Conservation (phyloP, 2,113 vertebrate genomes). For the Maccullochella peelii region DNA sequence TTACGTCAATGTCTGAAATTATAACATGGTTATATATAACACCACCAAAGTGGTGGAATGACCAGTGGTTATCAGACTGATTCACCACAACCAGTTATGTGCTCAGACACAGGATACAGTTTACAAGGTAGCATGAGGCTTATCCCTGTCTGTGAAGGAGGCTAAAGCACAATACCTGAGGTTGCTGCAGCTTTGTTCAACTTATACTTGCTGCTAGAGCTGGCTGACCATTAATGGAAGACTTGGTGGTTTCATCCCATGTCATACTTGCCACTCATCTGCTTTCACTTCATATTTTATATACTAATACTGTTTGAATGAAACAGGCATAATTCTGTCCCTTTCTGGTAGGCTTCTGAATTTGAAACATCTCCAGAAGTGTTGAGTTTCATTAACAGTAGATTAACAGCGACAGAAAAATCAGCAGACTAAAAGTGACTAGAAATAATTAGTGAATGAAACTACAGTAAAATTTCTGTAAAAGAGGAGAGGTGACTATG, state of each 20-base stretch:
- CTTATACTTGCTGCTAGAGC: neutral
- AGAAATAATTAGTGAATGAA: too few relatives aligned
- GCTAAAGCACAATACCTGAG: neutral
- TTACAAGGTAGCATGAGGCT: neutral
- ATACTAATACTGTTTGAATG: neutral
- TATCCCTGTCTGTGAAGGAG: neutral
- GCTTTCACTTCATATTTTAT: neutral
- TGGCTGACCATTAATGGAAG: neutral
- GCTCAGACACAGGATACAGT: neutral
- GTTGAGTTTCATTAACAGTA: too few relatives aligned
- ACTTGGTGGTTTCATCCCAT: neutral
- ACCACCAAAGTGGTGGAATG: too few relatives aligned
- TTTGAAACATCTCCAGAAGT: too few relatives aligned
- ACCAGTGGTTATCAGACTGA: neutral
- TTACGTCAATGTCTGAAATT: neutral
- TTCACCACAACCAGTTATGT: neutral
- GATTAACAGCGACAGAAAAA: too few relatives aligned
- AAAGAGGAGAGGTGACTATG: too few relatives aligned
- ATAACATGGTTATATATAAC: too few relatives aligned
- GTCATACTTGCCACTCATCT: too few relatives aligned
- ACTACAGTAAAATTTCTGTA: too few relatives aligned
- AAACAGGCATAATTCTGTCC: too few relatives aligned
- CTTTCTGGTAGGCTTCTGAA: too few relatives aligned
- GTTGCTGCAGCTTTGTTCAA: neutral
- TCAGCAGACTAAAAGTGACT: too few relatives aligned